Evolutionary conservation across 2,888 invertebrate genomes (phyloP).

Genomic region (Heliconius aoede): DNA sequence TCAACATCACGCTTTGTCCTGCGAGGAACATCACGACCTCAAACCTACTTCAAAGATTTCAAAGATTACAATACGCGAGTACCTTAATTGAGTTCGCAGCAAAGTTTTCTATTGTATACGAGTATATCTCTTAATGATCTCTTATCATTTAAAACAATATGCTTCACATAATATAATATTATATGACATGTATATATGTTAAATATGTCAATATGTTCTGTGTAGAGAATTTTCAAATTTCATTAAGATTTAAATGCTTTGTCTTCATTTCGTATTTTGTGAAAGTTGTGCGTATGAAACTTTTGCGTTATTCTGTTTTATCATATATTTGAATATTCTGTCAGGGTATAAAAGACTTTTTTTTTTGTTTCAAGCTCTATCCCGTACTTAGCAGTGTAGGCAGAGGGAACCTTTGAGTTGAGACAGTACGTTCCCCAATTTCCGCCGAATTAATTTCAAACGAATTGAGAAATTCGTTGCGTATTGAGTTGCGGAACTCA

Average conservation of each 20-base stretch:
- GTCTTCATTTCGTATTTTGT: background rate
- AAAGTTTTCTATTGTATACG: background rate
- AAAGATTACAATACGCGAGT: background rate
- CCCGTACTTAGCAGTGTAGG: background rate
- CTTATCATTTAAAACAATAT: background rate
- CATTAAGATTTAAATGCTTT: conserved; percentile 1
- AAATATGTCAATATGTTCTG: background rate
- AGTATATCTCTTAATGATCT: background rate
- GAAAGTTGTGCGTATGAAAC: background rate
- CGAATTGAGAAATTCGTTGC: no score
- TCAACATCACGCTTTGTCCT: no score
- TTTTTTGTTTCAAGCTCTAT: background rate
- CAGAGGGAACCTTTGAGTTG: background rate
- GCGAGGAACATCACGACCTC: no score
- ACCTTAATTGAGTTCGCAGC: background rate
- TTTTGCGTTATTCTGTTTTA: background rate
- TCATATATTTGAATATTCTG: no score
- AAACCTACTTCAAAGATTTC: background rate
- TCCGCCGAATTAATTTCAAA: no score
- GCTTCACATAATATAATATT: background rate
- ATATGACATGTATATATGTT: background rate
- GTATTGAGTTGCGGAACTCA: background rate
- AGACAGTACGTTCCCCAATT: background rate
- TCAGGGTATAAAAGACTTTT: background rate
- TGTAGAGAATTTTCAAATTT: background rate